A percentile compares a stretch with the other conserved stretches of the same genome.
phyloP scores from a whole-genome alignment of 2,797 vertebrate genomes.

The Pseudochirops cupreus region DNA sequence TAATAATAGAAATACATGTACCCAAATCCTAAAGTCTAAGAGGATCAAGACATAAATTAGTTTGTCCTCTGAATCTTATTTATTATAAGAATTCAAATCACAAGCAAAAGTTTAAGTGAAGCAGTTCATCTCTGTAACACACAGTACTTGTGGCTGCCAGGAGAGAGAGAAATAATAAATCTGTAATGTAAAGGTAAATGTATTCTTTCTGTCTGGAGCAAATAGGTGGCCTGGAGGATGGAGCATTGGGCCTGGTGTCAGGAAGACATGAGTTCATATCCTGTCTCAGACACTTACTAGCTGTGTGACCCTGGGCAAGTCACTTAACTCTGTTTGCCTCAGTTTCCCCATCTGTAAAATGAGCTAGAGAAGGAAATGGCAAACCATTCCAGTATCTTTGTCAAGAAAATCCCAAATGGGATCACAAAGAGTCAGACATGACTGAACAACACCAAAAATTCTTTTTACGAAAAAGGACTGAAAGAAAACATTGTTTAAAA shows the following conservation, averaged over 20 bases:
- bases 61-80: neutral
- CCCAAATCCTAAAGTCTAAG: conserved; percentile 7
- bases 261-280: neutral
- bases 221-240: neutral
- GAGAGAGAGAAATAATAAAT: neutral
- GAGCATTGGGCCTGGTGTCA: neutral
- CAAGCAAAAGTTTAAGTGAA: neutral
- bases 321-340: neutral
- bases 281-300: neutral
- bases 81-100: neutral
- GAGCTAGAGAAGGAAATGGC: neutral
- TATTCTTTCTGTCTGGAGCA: neutral
- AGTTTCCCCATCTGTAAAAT: neutral
- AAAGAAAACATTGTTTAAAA: neutral
- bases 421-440: neutral
- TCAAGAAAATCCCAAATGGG: neutral
- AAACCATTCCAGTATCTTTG: neutral
- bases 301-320: neutral
- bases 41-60: neutral
- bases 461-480: neutral
- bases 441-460: neutral
- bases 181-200: neutral
- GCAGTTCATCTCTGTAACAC: neutral
- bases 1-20: neutral
- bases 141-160: neutral